phyloP scores from a whole-genome alignment of 2,797 vertebrate species.

The Falco novaeseelandiae region DNA sequence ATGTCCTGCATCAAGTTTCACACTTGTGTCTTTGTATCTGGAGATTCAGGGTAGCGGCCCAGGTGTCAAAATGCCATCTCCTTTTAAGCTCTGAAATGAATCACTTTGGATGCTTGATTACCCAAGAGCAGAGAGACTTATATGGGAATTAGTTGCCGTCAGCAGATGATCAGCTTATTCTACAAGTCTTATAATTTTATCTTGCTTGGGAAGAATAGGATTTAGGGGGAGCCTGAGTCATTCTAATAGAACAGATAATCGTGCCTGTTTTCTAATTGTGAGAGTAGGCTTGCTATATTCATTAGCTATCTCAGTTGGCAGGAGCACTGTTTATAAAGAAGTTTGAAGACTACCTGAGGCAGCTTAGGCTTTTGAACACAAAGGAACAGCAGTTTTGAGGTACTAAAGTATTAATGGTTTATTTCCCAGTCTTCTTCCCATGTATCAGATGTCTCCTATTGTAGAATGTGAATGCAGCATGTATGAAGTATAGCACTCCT shows the following conservation, averaged over 20 bases:
- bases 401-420: background rate
- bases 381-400: background rate
- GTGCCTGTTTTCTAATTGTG: background rate
- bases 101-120: slow-evolving; percentile 34
- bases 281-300: background rate
- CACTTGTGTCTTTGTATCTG: background rate
- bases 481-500: background rate
- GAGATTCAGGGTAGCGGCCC: background rate
- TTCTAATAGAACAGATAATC: slow-evolving; percentile 7
- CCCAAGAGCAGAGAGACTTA: slow-evolving; percentile 19
- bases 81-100: background rate
- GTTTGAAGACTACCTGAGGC: slow-evolving; percentile 11
- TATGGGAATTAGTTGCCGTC: slow-evolving; percentile 3
- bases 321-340: background rate
- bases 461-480: background rate
- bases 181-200: slow-evolving; percentile 49
- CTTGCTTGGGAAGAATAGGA: slow-evolving; percentile 23
- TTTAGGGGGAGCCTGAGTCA: slow-evolving; percentile 23
- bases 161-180: background rate
- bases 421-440: background rate
- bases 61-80: slow-evolving; percentile 7
- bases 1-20: background rate
- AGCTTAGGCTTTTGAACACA: slow-evolving; percentile 8
- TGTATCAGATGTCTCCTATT: background rate
- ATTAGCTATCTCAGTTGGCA: slow-evolving; percentile 7